Percentiles rank a stretch among this genome's conserved stretches.
These are phyloP conservation scores for Melanotus villosus DNA, from an alignment of 2,888 invertebrate species.

Conservation along the genomic window DNA sequence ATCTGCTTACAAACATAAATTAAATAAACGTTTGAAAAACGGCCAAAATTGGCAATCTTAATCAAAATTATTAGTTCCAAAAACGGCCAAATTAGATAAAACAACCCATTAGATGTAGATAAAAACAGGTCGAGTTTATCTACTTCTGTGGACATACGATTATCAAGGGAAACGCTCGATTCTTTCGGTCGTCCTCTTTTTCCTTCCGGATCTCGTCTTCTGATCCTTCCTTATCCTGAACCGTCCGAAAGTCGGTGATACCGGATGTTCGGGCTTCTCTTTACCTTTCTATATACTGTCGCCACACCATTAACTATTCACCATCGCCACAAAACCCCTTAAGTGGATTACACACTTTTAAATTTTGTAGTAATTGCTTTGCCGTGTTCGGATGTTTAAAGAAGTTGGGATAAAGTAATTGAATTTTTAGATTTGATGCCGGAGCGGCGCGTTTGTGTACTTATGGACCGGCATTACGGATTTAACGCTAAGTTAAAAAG, in stretches of 20 bases:
- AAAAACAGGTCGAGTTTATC: background rate
- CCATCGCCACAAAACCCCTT: slow-evolving; percentile 58
- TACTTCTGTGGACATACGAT: slow-evolving; percentile 34
- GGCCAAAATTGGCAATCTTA: too few relatives aligned
- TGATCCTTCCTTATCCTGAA: slow-evolving; percentile 34
- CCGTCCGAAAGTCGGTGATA: background rate
- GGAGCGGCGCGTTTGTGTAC: slow-evolving; percentile 47
- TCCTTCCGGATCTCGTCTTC: slow-evolving; percentile 37
- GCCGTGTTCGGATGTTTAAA: slow-evolving; percentile 55
- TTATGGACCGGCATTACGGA: slow-evolving; percentile 40
- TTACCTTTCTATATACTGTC: too few relatives aligned
- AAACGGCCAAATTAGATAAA: background rate
- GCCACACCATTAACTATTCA: slow-evolving; percentile 59
- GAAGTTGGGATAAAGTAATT: slow-evolving; percentile 50
- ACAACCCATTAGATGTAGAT: background rate
- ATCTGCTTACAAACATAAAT: too few relatives aligned
- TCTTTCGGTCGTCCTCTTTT: slow-evolving; percentile 21
- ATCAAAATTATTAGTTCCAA: background rate
- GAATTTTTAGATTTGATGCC: slow-evolving; percentile 48
- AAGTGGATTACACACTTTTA: slow-evolving; percentile 63
- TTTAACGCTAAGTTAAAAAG: slow-evolving; percentile 33
- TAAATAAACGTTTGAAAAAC: too few relatives aligned
- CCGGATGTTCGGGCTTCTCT: slow-evolving; percentile 10
- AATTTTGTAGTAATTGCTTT: slow-evolving; percentile 64
- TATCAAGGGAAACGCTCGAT: slow-evolving; percentile 32